These are phyloP conservation scores for Leistus spinibarbis DNA, from an alignment of 2,888 invertebrate genomes.

Conservation along the genomic window DNA sequence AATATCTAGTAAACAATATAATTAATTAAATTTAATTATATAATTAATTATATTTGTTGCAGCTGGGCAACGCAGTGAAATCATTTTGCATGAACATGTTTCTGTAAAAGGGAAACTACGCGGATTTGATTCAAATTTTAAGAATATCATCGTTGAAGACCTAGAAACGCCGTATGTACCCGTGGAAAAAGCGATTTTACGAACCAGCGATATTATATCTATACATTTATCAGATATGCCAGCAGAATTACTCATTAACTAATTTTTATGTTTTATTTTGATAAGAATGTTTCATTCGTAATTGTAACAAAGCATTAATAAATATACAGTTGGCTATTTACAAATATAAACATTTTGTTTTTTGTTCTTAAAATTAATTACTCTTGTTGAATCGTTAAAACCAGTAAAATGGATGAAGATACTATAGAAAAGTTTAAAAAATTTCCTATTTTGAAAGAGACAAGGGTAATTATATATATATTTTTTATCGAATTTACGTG, in stretches of 20 bases:
- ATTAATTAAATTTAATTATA: neutral
- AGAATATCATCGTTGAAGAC: constrained; percentile 52
- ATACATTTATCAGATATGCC: constrained; percentile 42
- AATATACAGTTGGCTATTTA: constrained; percentile 6
- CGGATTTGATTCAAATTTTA: constrained; percentile 51
- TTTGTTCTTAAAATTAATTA: neutral
- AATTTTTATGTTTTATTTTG: neutral
- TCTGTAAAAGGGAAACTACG: constrained; percentile 49
- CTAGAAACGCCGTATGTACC: constrained; percentile 48
- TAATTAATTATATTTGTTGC: constrained; percentile 5
- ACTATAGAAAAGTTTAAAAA: neutral
- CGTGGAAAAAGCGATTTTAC: constrained; percentile 48
- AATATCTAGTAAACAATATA: constrained; percentile 46
- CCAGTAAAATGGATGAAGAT: neutral
- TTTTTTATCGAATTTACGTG: neutral
- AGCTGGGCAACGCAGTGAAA: constrained; percentile 46
- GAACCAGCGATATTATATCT: constrained; percentile 51
- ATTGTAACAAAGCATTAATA: constrained; percentile 8
- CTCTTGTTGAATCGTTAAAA: neutral
- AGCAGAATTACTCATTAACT: constrained; percentile 16
- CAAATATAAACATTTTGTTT: neutral
- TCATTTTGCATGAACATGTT: constrained; percentile 51
- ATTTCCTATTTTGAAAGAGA: neutral
- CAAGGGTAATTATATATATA: neutral
- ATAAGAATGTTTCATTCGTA: neutral